A percentile compares a stretch with the other conserved stretches of the same genome.
These are phyloP conservation scores for Drosophila pseudoobscura DNA, from an alignment of 1,140 invertebrate genomes.

Conservation along the genomic window DNA sequence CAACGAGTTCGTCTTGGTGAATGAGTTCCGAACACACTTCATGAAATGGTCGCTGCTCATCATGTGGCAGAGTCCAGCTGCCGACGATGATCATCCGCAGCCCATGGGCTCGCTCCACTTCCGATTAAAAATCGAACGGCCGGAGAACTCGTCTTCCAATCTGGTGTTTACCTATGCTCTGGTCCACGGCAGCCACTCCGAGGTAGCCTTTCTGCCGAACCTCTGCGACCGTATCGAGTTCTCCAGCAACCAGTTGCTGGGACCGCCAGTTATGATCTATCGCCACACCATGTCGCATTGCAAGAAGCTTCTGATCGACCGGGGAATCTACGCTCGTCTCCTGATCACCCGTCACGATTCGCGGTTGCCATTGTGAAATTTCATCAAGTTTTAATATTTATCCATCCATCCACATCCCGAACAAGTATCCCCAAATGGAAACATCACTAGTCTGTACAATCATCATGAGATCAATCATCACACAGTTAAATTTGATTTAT, in stretches of 20 bases:
- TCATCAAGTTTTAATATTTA: too few species aligned
- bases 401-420: too few species aligned
- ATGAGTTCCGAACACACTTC: background rate
- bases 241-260: background rate
- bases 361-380: too few species aligned
- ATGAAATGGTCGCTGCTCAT: slow-evolving; percentile 21
- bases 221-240: slow-evolving; percentile 19
- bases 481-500: too few species aligned
- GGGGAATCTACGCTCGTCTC: slow-evolving; percentile 37
- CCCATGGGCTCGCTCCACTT: background rate
- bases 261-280: slow-evolving; percentile 22
- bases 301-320: slow-evolving; percentile 2
- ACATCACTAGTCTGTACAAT: too few species aligned
- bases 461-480: too few species aligned
- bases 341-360: background rate
- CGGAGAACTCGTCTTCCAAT: background rate
- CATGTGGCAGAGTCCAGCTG: slow-evolving; percentile 10
- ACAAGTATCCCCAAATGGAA: too few species aligned
- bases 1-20: background rate
- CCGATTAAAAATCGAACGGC: slow-evolving; percentile 10
- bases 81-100: background rate
- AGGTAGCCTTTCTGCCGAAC: slow-evolving; percentile 31
- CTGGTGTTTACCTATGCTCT: slow-evolving; percentile 24
- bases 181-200: slow-evolving; percentile 18
- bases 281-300: slow-evolving; percentile 2